Percentiles rank a stretch among this genome's conserved stretches.
These are phyloP conservation scores for Achatina immaculata DNA, from an alignment of 1,140 invertebrate genomes.

Conservation along the genomic window DNA sequence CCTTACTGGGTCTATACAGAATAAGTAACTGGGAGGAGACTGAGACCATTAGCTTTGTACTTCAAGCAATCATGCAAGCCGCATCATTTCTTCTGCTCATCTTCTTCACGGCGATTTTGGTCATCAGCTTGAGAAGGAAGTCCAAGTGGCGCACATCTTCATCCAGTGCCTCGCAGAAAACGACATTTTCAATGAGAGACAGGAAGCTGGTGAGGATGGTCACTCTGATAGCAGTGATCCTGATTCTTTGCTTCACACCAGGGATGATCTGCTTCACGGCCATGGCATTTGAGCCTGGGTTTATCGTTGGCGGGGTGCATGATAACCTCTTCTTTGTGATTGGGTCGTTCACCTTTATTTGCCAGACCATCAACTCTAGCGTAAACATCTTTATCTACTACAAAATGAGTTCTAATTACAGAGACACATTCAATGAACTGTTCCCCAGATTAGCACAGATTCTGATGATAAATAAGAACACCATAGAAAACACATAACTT, in stretches of 20 bases:
- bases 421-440: background rate
- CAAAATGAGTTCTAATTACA: slow-evolving; percentile 22
- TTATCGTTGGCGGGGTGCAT: slow-evolving; percentile 1
- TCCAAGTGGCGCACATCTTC: background rate
- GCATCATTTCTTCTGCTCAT: background rate
- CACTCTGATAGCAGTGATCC: background rate
- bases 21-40: background rate
- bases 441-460: background rate
- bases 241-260: slow-evolving; percentile 1
- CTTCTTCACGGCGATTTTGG: background rate
- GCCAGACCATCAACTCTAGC: slow-evolving; percentile 13
- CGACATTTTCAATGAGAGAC: background rate
- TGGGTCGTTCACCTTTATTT: slow-evolving; percentile 8
- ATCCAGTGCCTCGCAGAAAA: background rate
- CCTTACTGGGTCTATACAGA: background rate
- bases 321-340: background rate
- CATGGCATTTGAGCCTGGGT: background rate
- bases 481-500: background rate
- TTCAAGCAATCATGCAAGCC: background rate
- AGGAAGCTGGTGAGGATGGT: slow-evolving; percentile 1
- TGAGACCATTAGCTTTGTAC: background rate
- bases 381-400: slow-evolving; percentile 1
- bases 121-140: background rate
- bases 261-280: slow-evolving; percentile 4
- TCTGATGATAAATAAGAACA: too few relatives aligned